Evolutionary conservation across 2,113 vertebrate species (phyloP).

Genomic region (Ptyas mucosa): DNA sequence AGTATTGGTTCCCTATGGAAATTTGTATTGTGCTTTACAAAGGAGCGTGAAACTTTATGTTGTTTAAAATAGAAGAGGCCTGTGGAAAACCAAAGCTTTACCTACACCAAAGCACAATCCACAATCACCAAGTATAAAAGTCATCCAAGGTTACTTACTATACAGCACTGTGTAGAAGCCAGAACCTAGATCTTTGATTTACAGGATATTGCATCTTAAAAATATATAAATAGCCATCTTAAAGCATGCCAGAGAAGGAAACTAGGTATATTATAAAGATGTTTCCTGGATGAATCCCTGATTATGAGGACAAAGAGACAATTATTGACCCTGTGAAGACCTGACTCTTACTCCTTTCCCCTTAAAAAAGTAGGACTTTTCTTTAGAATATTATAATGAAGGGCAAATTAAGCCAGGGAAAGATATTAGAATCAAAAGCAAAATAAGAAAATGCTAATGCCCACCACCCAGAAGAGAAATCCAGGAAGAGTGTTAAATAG

Average conservation of each 20-base stretch:
- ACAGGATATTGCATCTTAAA: too few species aligned
- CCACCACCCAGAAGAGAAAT: not conserved
- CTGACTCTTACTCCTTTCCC: too few species aligned
- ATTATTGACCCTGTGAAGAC: not conserved
- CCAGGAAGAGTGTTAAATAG: not conserved
- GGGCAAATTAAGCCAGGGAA: not conserved
- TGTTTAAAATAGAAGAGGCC: conserved; percentile 2
- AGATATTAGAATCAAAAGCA: not conserved
- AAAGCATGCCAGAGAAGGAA: not conserved
- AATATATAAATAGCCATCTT: too few species aligned
- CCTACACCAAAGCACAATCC: conserved; percentile 19
- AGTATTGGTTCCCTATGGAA: conserved; percentile 1
- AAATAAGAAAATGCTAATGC: not conserved
- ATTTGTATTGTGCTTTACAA: not conserved
- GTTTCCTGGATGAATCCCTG: not conserved
- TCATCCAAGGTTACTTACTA: too few species aligned
- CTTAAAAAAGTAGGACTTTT: not conserved
- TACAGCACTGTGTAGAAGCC: too few species aligned
- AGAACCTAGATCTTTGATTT: too few species aligned
- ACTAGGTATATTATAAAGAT: not conserved
- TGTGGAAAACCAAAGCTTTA: not conserved
- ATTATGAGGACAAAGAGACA: not conserved
- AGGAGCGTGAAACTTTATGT: conserved; percentile 1
- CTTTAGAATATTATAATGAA: not conserved
- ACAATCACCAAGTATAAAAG: not conserved